Base-by-base conservation (phyloP, 2,797 vertebrate genomes). In the Sardinella longiceps region DNA sequence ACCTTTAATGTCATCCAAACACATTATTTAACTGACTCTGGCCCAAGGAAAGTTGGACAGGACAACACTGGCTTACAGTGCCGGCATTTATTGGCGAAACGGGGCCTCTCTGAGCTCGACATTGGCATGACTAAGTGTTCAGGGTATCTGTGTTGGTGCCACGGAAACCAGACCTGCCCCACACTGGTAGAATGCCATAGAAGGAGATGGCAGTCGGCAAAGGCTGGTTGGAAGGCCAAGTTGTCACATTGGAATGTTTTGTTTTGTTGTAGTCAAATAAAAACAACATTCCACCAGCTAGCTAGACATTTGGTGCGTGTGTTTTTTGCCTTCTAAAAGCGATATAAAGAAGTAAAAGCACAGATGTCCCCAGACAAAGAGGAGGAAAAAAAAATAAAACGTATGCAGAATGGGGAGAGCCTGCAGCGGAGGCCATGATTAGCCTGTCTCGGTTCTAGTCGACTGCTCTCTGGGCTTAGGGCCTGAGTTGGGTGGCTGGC, bases 1-100 rank as follows among this genome's bases (percentile, higher is more conserved):
- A 46, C 51, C 80, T 84, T 83, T 84, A 84, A 81, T 85, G 53
- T 84, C 83, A 82, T 80, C 80, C 77, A 85, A 86, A 45, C 48
- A 80, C 37, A 74, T 85, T 85, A 82, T 88, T 86, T 85, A 81
- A 81, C 84, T 85, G 45, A 83, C 45, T 80, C 37, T 23, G 70
- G 33, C 80, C 82, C 77, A 86, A 80, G 14, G 58, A 80, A 89
- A 90, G 86, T 48, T 70, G 74, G 63, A 30, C 9, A 12, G 56
- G 60, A 28, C 70, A 7, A 83, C 82, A 37, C 39, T 80, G 30
- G 46, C 66, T 82, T 70, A 87, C 86, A 87, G 81, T 39, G 74
- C 70, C 10, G 80, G 25, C 46, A 74, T 85, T 84, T 86, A 86
- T 82, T 53, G 77, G 30, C 23, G 50, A 11, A 84, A 84, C 30